These are phyloP conservation scores for Sibirionetta formosa DNA, from an alignment of 2,797 vertebrate species.

Conservation along the genomic window DNA sequence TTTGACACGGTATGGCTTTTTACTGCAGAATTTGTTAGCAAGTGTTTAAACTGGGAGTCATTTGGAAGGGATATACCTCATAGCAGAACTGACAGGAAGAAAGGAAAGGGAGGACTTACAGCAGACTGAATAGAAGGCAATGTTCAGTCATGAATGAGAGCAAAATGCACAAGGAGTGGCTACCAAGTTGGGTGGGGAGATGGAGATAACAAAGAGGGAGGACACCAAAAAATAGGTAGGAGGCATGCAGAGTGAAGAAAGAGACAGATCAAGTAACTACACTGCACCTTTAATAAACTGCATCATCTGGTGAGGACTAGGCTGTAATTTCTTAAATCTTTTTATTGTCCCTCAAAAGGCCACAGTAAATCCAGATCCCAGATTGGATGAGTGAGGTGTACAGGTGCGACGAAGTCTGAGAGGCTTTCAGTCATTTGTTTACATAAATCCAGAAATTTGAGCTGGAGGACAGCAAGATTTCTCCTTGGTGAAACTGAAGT, in stretches of 20 bases:
- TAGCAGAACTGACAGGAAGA: background rate
- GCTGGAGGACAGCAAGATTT: background rate
- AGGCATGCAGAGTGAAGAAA: background rate
- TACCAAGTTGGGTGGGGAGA: slow-evolving; percentile 38
- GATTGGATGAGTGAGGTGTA: background rate
- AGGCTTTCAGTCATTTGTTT: background rate
- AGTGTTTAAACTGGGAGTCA: background rate
- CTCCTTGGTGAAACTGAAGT: background rate
- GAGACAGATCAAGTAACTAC: background rate
- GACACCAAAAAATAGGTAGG: background rate
- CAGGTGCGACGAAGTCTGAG: background rate
- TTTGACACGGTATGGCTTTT: background rate
- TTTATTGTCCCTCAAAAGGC: background rate
- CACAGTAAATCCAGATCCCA: background rate
- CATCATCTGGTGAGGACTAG: background rate
- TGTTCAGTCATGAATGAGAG: background rate
- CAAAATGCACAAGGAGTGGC: background rate
- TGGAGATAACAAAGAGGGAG: slow-evolving; percentile 30
- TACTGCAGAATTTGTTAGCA: background rate
- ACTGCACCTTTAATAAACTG: background rate
- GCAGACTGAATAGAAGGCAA: background rate
- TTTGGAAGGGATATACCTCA: background rate
- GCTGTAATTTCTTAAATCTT: slow-evolving; percentile 5
- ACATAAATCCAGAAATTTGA: background rate
- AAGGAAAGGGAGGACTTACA: background rate